Evolutionary conservation across 2,888 invertebrate species (phyloP), one percentile per base, ranked within the genome.

Genomic region (Zele albiditarsus): DNA sequence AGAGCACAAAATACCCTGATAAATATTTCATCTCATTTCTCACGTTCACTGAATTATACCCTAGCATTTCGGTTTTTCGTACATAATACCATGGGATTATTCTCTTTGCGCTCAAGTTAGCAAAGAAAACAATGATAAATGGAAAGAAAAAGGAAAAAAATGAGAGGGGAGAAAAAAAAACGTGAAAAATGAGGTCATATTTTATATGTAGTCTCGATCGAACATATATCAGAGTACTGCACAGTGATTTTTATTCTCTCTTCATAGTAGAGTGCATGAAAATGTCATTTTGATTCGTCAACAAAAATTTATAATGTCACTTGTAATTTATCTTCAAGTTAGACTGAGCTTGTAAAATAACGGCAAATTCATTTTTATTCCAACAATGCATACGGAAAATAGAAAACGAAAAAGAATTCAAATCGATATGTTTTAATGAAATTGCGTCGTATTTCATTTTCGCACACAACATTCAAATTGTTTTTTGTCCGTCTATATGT

Each of bases 131-230:
- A 20, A 20, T 20, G 23, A 53, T 53, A 53, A 53, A 53, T 53
- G 20, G 20, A 46, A 46, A 10, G 16, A n/a, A 77, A 89, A 89
- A 46, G n/a, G n/a, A n/a, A 46, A 16, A 46, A 62, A 76, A 20
- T 71, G 57, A 63, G 71, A 28, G 60, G 42, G 20, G 66, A 57
- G 14, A 27, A 46, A 28, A 4, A 63, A 63, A 63, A 63, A 63
- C 14, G 23, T 33, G 63, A 28, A n/a, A 38, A 63, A 63, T 63
- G 63, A 63, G 63, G 38, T 63, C 33, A 33, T 38, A 38, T 63
- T 63, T 20, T 20, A 53, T 38, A 38, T 63, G 31, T 20, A 33
- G 20, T 16, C 1, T 63, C 63, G 23, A 28, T 62, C 31, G n/a
- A 62, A 62, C 33, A 12, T 62, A 46, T n/a, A 46, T 5, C 5